Conservation (phyloP, 35 echinoderm and acorn worm species). For the Ptychodera flava region DNA sequence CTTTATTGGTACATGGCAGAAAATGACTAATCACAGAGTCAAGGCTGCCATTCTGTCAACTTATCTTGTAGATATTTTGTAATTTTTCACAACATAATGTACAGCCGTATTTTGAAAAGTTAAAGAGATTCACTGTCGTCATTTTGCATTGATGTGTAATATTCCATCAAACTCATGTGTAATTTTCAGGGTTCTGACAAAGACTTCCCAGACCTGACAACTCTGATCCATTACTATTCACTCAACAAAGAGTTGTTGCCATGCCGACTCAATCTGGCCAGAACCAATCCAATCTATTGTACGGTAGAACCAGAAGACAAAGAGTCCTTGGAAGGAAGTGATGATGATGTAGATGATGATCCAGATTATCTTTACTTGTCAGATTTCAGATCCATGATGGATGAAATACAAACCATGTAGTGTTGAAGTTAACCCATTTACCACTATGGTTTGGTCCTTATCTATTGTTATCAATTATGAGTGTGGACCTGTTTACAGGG, state of each 20-base stretch:
- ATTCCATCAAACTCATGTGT: too few species aligned
- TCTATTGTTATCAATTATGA: too few species aligned
- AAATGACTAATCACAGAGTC: too few species aligned
- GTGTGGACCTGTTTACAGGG: too few species aligned
- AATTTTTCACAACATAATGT: neutral
- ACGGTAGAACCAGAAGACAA: slow-evolving; percentile 40
- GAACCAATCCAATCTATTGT: slow-evolving; percentile 76
- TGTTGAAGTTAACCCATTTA: too few species aligned
- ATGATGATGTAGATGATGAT: slow-evolving; percentile 47
- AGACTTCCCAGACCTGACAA: slow-evolving; percentile 84
- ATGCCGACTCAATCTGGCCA: slow-evolving; percentile 70
- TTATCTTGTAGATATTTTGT: too few species aligned
- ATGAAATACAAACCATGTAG: neutral
- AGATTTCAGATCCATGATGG: slow-evolving; percentile 79
- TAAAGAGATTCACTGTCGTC: neutral
- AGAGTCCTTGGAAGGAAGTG: slow-evolving; percentile 21
- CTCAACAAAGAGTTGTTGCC: slow-evolving; percentile 84
- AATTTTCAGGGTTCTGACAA: slow-evolving; percentile 78
- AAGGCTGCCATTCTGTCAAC: too few species aligned
- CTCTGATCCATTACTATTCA: slow-evolving; percentile 83
- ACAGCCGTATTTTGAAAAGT: neutral
- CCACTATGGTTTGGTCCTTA: too few species aligned
- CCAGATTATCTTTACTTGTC: slow-evolving; percentile 72
- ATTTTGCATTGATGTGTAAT: neutral
- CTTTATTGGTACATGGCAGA: too few species aligned